Percentiles rank a stretch among this genome's conserved stretches.
These are phyloP conservation scores for Ligdia adustata DNA, from an alignment of 2,888 invertebrate species.

Conservation along the genomic window DNA sequence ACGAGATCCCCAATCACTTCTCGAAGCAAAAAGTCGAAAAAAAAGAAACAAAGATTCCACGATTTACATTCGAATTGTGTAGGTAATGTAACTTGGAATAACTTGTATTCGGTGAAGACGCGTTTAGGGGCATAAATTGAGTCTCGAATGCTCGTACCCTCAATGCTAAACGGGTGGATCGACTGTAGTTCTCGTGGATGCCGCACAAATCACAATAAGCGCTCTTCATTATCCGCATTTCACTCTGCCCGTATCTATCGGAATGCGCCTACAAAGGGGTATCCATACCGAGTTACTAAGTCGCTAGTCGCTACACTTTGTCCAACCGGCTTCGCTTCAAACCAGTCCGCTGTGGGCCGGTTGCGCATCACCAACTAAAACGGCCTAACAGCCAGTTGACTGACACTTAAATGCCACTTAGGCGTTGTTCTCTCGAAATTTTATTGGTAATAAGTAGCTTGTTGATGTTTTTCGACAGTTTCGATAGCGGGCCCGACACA, in stretches of 20 bases:
- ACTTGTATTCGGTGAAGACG: constrained; percentile 15
- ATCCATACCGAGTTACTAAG: constrained; percentile 62
- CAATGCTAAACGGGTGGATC: constrained; percentile 33
- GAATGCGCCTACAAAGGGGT: constrained; percentile 80
- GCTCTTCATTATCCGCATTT: constrained; percentile 80
- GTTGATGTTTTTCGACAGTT: constrained; percentile 59
- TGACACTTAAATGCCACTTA: constrained; percentile 82
- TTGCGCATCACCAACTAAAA: constrained; percentile 49
- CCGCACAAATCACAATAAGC: constrained; percentile 79
- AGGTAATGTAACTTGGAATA: constrained; percentile 11
- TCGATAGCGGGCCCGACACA: constrained; percentile 36
- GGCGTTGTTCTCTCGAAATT: constrained; percentile 74
- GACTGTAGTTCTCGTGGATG: constrained; percentile 49
- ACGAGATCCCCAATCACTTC: constrained; percentile 42
- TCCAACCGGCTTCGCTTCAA: constrained; percentile 73
- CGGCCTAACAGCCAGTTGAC: constrained; percentile 74
- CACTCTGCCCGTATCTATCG: constrained; percentile 73
- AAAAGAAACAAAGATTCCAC: constrained; percentile 24
- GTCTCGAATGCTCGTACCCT: constrained; percentile 26
- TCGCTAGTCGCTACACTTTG: constrained; percentile 76
- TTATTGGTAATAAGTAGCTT: constrained; percentile 77
- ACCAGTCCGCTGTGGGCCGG: constrained; percentile 60
- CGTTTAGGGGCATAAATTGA: constrained; percentile 45
- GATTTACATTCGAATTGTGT: constrained; percentile 25
- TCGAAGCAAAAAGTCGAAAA: constrained; percentile 36